Base-by-base conservation (phyloP, 2,797 vertebrate genomes). In the Microctenopoma stevenorrisi region DNA sequence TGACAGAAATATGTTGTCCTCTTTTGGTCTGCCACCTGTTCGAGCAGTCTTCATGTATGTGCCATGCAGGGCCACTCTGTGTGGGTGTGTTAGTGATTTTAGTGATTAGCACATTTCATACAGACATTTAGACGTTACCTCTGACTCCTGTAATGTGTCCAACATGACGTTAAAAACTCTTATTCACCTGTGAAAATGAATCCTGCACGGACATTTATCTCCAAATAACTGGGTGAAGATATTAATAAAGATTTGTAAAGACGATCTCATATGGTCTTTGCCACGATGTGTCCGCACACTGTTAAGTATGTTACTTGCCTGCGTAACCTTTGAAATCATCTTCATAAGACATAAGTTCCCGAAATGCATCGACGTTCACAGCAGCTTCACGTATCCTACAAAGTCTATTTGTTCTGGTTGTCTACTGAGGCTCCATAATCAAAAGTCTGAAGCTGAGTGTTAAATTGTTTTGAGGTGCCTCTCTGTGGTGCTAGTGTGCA, bases 401-500 rank as follows among this genome's bases (percentile, higher is more conserved):
- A 33, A 64, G 43, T 67, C 61, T 53, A 56, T 78, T 68, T 72
- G 68, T 71, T 64, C 51, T n/a, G 26, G 25, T 64, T 30, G n/a
- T 80, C 61, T 67, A 75, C 61, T 75, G 58, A 65, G 33, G 16
- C 75, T 68, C 63, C 22, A 26, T 55, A 72, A 73, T 68, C 57
- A 57, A 66, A 75, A 68, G 60, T 76, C 61, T 47, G 52, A 72
- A 64, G 54, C 64, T 52, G 62, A 75, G 55, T 64, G 76, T 77
- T 64, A 64, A 76, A 63, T 74, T 78, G 64, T 84, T 74, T 68
- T 84, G 72, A 87, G 72, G 68, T 66, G 68, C 50, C 56, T 78
- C 64, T 62, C 42, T 35, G 49, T 64, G 62, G 50, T 65, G 72
- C 59, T 57, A 35, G 13, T 79, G 60, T 60, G 78, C 47, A 64